Evolutionary conservation across 2,113 vertebrate genomes (phyloP).

Genomic region (Jaculus jaculus): DNA sequence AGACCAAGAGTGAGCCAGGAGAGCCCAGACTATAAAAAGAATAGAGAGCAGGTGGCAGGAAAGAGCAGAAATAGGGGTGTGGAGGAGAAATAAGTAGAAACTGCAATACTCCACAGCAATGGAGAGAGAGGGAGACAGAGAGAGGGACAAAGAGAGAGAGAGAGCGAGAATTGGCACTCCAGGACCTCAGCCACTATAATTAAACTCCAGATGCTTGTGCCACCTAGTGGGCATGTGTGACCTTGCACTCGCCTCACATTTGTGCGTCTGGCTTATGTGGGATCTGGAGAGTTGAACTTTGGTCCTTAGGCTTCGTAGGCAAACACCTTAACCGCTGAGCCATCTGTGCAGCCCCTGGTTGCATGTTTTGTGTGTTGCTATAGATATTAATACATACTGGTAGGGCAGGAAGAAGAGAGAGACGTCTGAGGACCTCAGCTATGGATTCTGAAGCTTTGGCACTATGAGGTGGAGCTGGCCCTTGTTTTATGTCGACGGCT

Average conservation of each 20-base stretch:
- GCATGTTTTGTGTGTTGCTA: background rate
- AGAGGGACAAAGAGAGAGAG: too few relatives aligned
- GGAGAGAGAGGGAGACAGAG: too few relatives aligned
- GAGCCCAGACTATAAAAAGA: conserved; percentile 7
- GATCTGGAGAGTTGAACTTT: too few relatives aligned
- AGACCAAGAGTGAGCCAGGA: background rate
- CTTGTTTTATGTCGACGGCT: background rate
- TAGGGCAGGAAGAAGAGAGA: background rate
- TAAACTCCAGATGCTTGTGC: too few relatives aligned
- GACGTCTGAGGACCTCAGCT: background rate
- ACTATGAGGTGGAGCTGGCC: background rate
- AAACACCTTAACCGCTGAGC: too few relatives aligned
- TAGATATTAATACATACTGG: background rate
- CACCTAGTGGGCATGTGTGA: too few relatives aligned
- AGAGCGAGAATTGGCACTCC: too few relatives aligned
- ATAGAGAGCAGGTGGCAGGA: background rate
- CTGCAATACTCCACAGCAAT: background rate
- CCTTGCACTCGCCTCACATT: too few relatives aligned
- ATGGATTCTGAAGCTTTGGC: background rate
- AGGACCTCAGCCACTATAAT: too few relatives aligned
- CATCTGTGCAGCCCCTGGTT: too few relatives aligned
- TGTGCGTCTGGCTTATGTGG: too few relatives aligned
- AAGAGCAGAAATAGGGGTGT: background rate
- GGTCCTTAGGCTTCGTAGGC: too few relatives aligned
- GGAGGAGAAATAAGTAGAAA: background rate